Conservation (phyloP, 2,113 vertebrate species). For the Hippocampus zosterae region DNA sequence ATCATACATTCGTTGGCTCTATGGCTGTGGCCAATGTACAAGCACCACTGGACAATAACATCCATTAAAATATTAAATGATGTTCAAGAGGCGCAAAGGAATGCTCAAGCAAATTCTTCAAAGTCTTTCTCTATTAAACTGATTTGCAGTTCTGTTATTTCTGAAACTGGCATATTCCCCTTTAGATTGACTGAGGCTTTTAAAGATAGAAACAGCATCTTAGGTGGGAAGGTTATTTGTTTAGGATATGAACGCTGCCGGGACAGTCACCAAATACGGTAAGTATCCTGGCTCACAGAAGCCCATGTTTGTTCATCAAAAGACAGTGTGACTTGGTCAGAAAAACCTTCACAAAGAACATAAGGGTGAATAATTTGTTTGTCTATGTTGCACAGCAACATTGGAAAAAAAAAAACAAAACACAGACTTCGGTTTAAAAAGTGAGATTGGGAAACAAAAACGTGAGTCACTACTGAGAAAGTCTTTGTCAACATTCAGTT, state of each 20-base stretch:
- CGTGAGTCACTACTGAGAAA: constrained; percentile 22
- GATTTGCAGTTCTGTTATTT: not conserved
- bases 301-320: not conserved
- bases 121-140: not conserved
- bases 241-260: not conserved
- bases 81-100: not conserved
- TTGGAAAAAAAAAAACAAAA: constrained; percentile 66
- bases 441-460: constrained; percentile 24
- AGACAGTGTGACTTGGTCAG: not conserved
- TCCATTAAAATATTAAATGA: constrained; percentile 13
- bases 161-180: not conserved
- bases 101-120: not conserved
- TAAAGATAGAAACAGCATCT: not conserved
- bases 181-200: not conserved
- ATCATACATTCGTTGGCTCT: constrained; percentile 22
- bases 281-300: not conserved
- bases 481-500: constrained; percentile 51
- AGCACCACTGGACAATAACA: constrained; percentile 21
- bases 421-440: constrained; percentile 23
- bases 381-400: constrained; percentile 70
- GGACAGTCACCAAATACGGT: not conserved
- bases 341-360: constrained; percentile 6
- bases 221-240: not conserved
- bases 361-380: constrained; percentile 20
- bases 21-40: constrained; percentile 12